phyloP scores from a whole-genome alignment of 2,797 vertebrate species.

The Gambelia wislizenii region DNA sequence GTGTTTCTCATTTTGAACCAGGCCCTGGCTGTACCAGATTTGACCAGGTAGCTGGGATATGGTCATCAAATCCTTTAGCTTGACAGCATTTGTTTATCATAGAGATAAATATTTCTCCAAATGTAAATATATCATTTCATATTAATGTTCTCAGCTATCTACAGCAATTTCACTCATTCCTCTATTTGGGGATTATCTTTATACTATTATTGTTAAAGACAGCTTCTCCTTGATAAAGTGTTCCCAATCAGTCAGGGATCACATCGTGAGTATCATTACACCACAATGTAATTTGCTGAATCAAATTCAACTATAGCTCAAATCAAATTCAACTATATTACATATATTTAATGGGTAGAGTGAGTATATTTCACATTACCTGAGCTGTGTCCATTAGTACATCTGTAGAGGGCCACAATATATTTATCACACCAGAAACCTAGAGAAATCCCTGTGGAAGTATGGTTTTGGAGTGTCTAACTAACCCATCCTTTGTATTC shows the following conservation, averaged over 20 bases:
- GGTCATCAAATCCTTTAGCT: no score
- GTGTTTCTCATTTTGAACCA: no score
- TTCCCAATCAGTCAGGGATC: not conserved
- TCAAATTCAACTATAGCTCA: not conserved
- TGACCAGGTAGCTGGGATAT: no score
- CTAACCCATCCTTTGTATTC: not conserved
- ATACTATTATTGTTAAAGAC: no score
- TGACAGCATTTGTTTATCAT: no score
- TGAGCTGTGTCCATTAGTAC: not conserved
- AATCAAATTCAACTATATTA: not conserved
- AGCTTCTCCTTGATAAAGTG: no score
- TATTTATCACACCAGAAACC: not conserved
- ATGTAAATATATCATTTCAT: no score
- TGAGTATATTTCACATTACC: not conserved
- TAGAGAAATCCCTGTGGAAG: not conserved
- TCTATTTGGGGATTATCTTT: no score
- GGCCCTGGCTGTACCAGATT: no score
- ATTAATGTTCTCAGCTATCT: no score
- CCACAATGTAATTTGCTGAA: not conserved
- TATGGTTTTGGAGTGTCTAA: not conserved
- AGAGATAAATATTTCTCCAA: no score
- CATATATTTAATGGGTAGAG: not conserved
- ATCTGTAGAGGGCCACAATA: not conserved
- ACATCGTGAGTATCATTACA: not conserved
- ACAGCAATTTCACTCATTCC: no score